Base-by-base conservation (phyloP, 1,140 invertebrate genomes). In the Sycophaga agraensis region DNA sequence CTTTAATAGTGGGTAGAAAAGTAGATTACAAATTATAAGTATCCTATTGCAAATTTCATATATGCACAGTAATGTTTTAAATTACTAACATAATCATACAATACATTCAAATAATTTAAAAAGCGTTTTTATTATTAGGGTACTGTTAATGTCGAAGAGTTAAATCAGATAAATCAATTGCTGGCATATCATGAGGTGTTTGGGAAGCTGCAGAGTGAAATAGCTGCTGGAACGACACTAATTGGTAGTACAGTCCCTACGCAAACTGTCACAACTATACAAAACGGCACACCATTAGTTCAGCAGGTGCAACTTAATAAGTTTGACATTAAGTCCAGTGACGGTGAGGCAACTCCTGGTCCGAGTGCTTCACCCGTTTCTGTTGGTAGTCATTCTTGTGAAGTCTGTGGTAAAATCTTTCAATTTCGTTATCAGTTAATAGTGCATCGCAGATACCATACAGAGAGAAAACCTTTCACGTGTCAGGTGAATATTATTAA, bases 131-230 rank as follows among this genome's bases (percentile, higher is more conserved):
- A 17, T 35, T 16, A 34, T 28, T 26, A 63, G 61, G 61, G 61
- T 19, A 28, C 61, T 5, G 82, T 92, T 1, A 92, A 91, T 73
- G 89, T 91, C 3, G 91, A 92, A 70, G 91, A 92, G 66, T 83
- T 92, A 19, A 91, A 90, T 60, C 90, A 91, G 66, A 84, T 92
- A 28, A 91, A 90, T 59, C 90, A 91, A 67, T 76, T 92, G 40
- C 77, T 92, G 35, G 89, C 90, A n/a, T 92, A 91, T 77, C 91
- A 92, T 71, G 91, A 92, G 77, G 90, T 92, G 14, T 92, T 92
- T 75, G 91, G 90, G n/a, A 92, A 92, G 75, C 79, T 91, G 14
- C 89, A 90, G 62, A 82, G 78, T 63, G 84, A 84, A 68, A 82
- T 84, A 63, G 76, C 80, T 22, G 77, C 77, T 26, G 76, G 76